A percentile compares a stretch with the other conserved stretches of the same genome.
Evolutionary conservation across 2,113 vertebrate genomes (phyloP).

Genomic region (Carassius carassius): DNA sequence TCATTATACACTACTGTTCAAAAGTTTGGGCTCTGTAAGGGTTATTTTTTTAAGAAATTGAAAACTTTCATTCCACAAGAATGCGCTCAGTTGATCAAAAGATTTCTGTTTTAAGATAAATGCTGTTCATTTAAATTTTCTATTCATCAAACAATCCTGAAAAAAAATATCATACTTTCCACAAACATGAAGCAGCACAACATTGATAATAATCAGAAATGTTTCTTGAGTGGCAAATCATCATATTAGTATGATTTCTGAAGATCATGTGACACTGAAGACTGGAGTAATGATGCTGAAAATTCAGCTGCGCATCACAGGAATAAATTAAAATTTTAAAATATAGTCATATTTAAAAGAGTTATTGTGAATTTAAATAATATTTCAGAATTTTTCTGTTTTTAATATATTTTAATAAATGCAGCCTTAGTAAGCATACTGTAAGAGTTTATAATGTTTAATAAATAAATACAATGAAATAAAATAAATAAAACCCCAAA

Average conservation of each 20-base stretch:
- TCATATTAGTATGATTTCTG: background rate
- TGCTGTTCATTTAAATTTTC: background rate
- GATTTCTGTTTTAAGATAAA: background rate
- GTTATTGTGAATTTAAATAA: background rate
- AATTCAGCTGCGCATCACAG: background rate
- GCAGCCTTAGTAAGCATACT: background rate
- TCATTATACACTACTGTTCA: background rate
- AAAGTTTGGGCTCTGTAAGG: background rate
- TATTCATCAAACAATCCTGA: background rate
- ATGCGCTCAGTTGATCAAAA: background rate
- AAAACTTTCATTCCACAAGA: background rate
- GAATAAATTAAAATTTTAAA: background rate
- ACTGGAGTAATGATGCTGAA: background rate
- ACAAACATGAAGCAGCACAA: background rate
- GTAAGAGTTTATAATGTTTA: background rate
- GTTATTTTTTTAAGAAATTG: background rate
- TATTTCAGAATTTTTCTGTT: background rate
- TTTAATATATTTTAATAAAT: background rate
- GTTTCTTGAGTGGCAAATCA: background rate
- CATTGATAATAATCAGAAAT: background rate
- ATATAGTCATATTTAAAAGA: background rate
- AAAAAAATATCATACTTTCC: background rate
- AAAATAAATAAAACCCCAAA: background rate
- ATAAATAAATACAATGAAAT: background rate
- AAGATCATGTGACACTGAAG: background rate